Evolutionary conservation across 2,797 vertebrate species (phyloP).

Genomic region (Alfaro cultratus): DNA sequence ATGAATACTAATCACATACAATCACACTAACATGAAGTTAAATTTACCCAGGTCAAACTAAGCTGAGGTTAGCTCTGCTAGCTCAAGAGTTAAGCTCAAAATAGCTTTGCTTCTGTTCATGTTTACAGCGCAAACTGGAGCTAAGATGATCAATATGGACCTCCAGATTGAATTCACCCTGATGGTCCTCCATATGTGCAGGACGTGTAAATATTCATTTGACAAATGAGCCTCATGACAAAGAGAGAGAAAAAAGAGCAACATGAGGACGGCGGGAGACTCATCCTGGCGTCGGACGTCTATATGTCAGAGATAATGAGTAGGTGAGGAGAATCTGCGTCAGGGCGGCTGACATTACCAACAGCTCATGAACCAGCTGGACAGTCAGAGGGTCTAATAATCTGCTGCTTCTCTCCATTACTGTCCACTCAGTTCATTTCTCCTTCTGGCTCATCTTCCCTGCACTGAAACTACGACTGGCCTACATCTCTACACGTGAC

Average conservation of each 20-base stretch:
- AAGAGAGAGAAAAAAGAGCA: not conserved
- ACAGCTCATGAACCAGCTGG: constrained; percentile 1
- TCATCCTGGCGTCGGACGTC: not conserved
- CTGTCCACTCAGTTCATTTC: not conserved
- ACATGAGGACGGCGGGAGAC: not conserved
- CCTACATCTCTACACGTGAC: not conserved
- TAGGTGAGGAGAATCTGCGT: constrained; percentile 1
- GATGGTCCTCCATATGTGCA: not conserved
- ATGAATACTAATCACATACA: too few species aligned
- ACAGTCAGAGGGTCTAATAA: constrained; percentile 1
- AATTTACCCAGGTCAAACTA: too few species aligned
- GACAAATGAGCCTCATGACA: not conserved
- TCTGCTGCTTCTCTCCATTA: not conserved
- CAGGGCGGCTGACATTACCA: not conserved
- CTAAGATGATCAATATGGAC: not conserved
- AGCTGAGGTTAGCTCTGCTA: not conserved
- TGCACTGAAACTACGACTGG: not conserved
- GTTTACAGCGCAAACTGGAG: not conserved
- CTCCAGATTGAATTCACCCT: not conserved
- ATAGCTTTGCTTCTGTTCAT: not conserved
- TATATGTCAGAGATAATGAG: constrained; percentile 6
- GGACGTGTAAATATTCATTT: not conserved
- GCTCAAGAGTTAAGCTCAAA: not conserved
- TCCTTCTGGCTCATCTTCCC: not conserved
- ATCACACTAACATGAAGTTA: not conserved